These are phyloP conservation scores for Glomeris maerens DNA, from an alignment of 1,140 invertebrate genomes.

Conservation along the genomic window DNA sequence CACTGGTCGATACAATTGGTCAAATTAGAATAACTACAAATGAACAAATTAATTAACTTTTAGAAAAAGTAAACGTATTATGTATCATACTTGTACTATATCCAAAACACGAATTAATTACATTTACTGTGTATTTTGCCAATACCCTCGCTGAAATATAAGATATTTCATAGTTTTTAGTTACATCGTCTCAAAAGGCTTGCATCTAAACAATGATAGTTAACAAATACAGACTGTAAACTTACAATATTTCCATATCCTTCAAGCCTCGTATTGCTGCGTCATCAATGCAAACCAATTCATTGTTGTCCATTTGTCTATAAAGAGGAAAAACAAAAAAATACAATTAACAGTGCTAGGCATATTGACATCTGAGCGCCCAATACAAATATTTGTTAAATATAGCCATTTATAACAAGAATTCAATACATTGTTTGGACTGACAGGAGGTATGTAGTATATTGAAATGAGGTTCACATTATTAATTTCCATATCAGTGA, in stretches of 20 bases:
- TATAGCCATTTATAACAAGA: not conserved
- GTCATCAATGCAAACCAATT: constrained; percentile 82
- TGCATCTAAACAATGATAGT: not conserved
- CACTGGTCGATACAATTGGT: too few relatives aligned
- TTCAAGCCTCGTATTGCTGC: constrained; percentile 63
- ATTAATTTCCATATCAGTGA: not conserved
- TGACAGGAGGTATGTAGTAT: not conserved
- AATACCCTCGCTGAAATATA: too few relatives aligned
- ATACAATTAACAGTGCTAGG: constrained; percentile 16
- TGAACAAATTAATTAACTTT: too few relatives aligned
- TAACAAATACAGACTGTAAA: too few relatives aligned
- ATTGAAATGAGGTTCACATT: not conserved
- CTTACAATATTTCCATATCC: constrained; percentile 79
- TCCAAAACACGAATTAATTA: too few relatives aligned
- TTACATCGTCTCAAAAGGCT: not conserved
- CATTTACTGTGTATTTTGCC: too few relatives aligned
- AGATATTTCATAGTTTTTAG: not conserved
- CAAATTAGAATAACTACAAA: too few relatives aligned
- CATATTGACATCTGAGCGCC: constrained; percentile 57
- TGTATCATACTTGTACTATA: too few relatives aligned
- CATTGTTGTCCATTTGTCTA: constrained; percentile 86
- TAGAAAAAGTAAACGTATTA: too few relatives aligned
- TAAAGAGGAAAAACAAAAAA: constrained; percentile 24
- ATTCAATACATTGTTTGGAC: not conserved
- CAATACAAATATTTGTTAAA: not conserved